These are phyloP conservation scores for Chaitophorus viminalis DNA, from an alignment of 2,888 invertebrate species.

Conservation along the genomic window DNA sequence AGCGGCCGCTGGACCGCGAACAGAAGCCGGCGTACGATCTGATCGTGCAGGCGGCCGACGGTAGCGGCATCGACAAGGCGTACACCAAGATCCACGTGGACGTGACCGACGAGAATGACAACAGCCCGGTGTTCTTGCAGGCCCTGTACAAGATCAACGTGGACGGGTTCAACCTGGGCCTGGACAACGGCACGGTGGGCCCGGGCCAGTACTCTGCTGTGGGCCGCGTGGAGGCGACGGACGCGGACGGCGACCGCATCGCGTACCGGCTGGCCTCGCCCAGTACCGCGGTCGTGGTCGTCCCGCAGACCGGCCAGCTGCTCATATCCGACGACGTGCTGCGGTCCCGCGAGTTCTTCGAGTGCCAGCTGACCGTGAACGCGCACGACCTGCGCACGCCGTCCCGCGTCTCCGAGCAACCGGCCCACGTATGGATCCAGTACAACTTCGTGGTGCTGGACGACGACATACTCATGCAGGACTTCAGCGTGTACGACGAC, in stretches of 20 bases:
- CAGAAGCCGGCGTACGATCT: conserved; percentile 77
- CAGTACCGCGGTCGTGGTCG: conserved; percentile 85
- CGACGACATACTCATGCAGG: conserved; percentile 53
- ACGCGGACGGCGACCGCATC: conserved; percentile 92
- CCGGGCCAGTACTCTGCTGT: conserved; percentile 80
- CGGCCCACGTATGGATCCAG: conserved; percentile 81
- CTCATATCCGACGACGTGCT: conserved; percentile 83
- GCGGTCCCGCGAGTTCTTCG: conserved; percentile 71
- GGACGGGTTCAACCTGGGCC: conserved; percentile 70
- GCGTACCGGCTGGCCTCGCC: conserved; percentile 85
- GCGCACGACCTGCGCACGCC: conserved; percentile 86
- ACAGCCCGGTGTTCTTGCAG: conserved; percentile 85
- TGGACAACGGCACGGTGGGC: conserved; percentile 71
- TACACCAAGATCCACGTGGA: conserved; percentile 80
- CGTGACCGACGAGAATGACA: conserved; percentile 90
- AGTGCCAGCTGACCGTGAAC: conserved; percentile 78
- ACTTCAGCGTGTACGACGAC: conserved; percentile 43
- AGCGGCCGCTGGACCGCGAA: conserved; percentile 83
- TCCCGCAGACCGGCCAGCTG: conserved; percentile 92
- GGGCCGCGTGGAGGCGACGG: conserved; percentile 86
- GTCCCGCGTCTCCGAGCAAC: conserved; percentile 75
- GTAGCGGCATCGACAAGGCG: conserved; percentile 82
- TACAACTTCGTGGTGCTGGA: conserved; percentile 41
- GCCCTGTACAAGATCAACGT: conserved; percentile 79
- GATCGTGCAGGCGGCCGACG: conserved; percentile 82